These are phyloP conservation scores for Polypterus senegalus DNA, from an alignment of 2,113 vertebrate genomes.

Conservation along the genomic window DNA sequence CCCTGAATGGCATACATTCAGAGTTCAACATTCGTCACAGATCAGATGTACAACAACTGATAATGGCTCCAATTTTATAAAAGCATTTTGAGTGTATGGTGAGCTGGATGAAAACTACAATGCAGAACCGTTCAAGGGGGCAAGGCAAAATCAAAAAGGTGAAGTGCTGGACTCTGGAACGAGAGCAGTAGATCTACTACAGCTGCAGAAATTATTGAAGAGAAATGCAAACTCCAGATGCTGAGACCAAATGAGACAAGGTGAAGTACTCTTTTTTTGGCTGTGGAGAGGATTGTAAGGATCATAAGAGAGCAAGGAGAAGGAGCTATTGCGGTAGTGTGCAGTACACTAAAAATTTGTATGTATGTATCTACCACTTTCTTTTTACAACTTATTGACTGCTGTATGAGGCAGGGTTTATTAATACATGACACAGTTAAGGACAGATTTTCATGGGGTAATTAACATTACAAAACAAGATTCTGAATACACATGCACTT, in stretches of 20 bases:
- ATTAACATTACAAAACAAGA: too few species aligned
- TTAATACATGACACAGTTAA: too few species aligned
- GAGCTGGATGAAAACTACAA: constrained; percentile 19
- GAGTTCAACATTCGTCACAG: constrained; percentile 12
- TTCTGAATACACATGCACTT: too few species aligned
- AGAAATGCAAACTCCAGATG: constrained; percentile 18
- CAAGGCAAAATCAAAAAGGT: constrained; percentile 6
- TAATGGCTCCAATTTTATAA: constrained; percentile 20
- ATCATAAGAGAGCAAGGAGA: constrained; percentile 20
- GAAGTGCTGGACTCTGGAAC: constrained; percentile 18
- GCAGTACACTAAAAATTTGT: constrained; percentile 12
- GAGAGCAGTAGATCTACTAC: constrained; percentile 15
- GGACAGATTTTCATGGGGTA: too few species aligned
- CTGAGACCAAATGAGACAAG: constrained; percentile 12
- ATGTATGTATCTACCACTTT: constrained; percentile 9
- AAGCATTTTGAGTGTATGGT: constrained; percentile 16
- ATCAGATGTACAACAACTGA: constrained; percentile 20
- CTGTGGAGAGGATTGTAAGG: constrained; percentile 19
- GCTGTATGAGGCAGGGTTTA: too few species aligned
- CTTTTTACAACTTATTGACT: too few species aligned
- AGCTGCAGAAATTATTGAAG: constrained; percentile 19
- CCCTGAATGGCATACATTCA: constrained; percentile 18
- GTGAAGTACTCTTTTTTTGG: constrained; percentile 22
- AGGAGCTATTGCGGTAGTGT: constrained; percentile 10
- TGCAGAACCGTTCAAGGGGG: constrained; percentile 1